Evolutionary conservation across 2,113 vertebrate species (phyloP).

Genomic region (Telmatochromis sp.): DNA sequence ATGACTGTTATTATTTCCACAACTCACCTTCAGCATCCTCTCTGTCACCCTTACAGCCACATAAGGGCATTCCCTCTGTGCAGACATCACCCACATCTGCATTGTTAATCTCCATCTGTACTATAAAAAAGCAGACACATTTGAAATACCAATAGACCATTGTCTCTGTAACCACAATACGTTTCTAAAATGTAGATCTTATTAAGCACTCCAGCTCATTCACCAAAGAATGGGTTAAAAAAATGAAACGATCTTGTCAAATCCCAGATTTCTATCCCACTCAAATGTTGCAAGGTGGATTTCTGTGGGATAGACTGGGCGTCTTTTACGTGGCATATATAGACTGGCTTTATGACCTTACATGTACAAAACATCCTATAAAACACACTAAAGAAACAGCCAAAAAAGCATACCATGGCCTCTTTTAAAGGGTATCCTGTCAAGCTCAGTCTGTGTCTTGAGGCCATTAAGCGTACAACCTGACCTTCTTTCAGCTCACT

Average conservation of each 20-base stretch:
- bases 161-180: not conserved
- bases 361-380: not conserved
- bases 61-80: not conserved
- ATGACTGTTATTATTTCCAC: not conserved
- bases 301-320: not conserved
- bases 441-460: not conserved
- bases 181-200: not conserved
- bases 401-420: not conserved
- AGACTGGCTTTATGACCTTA: not conserved
- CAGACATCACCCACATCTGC: not conserved
- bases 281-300: not conserved
- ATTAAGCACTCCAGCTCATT: not conserved
- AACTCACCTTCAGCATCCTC: not conserved
- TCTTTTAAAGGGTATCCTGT: not conserved
- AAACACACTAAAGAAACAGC: not conserved
- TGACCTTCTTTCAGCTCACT: constrained; percentile 4
- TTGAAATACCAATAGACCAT: not conserved
- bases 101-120: not conserved
- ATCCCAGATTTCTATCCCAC: not conserved
- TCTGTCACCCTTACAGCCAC: not conserved
- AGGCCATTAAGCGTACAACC: not conserved
- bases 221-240: not conserved
- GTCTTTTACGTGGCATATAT: not conserved
- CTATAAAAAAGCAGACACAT: not conserved
- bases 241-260: not conserved